Conservation (phyloP, 1,140 invertebrate genomes). For the Lasioglossum albipes region DNA sequence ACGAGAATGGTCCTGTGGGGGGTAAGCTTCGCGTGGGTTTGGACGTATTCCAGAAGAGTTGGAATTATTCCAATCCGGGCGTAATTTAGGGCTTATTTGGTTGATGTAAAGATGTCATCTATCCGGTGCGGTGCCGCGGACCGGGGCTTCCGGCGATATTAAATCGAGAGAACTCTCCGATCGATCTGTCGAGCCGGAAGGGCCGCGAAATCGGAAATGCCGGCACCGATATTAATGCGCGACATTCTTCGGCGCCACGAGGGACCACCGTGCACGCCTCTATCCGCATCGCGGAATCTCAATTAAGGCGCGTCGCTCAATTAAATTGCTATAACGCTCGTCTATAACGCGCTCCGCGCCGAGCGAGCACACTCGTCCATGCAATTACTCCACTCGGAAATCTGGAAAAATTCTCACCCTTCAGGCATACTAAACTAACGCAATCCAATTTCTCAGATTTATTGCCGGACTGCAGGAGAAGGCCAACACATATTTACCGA, state of each 20-base stretch:
- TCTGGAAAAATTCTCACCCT: too few species aligned
- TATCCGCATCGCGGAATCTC: not conserved
- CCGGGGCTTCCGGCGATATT: conserved; percentile 17
- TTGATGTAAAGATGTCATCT: conserved; percentile 59
- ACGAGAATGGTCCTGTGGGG: conserved; percentile 50
- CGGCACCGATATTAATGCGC: not conserved
- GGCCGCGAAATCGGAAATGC: not conserved
- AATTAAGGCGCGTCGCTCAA: conserved; percentile 7
- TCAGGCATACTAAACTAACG: too few species aligned
- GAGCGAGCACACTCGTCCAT: too few species aligned
- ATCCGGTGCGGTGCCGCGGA: conserved; percentile 1
- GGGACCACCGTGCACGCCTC: not conserved
- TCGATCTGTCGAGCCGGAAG: conserved; percentile 4
- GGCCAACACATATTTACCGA: too few species aligned
- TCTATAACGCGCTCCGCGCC: not conserved
- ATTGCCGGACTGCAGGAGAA: too few species aligned
- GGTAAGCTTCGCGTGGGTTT: conserved; percentile 62
- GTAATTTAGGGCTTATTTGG: conserved; percentile 76
- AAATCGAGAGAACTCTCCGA: conserved; percentile 9
- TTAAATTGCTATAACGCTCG: not conserved
- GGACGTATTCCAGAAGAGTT: conserved; percentile 75
- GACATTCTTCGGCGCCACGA: not conserved
- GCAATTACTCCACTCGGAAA: too few species aligned
- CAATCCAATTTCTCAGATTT: too few species aligned
- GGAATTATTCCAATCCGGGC: conserved; percentile 72